These are phyloP conservation scores for Puma concolor DNA, from an alignment of 2,113 vertebrate species.

Conservation along the genomic window DNA sequence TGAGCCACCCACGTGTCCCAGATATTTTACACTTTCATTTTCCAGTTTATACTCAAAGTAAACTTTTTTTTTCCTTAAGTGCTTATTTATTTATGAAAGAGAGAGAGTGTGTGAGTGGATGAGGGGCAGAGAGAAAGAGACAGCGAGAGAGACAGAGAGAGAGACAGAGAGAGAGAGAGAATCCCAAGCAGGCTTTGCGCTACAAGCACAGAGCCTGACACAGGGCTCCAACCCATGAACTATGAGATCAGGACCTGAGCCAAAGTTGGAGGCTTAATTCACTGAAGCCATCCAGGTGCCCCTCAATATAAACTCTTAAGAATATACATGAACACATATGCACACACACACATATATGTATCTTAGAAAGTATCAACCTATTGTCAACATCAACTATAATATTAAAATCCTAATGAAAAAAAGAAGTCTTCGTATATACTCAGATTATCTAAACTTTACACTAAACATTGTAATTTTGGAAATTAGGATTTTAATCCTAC, in stretches of 20 bases:
- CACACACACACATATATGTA: not conserved
- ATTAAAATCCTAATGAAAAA: not conserved
- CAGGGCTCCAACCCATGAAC: too few relatives aligned
- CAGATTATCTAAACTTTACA: not conserved
- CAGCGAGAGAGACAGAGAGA: too few relatives aligned
- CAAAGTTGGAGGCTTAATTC: too few relatives aligned
- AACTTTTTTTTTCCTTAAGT: not conserved
- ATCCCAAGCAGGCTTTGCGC: too few relatives aligned
- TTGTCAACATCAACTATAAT: not conserved
- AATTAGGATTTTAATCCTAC: not conserved
- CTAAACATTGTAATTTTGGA: not conserved
- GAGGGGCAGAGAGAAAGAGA: too few relatives aligned
- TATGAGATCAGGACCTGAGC: too few relatives aligned
- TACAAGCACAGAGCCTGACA: too few relatives aligned
- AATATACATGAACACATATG: not conserved
- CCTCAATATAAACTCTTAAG: not conserved
- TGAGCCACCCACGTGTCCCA: not conserved
- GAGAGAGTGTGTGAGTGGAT: too few relatives aligned
- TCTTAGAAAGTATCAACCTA: not conserved
- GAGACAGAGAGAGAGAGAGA: too few relatives aligned
- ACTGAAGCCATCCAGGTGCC: too few relatives aligned
- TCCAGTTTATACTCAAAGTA: not conserved
- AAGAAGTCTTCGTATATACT: not conserved
- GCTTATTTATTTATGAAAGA: too few relatives aligned
- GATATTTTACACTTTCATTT: constrained; percentile 50